Evolutionary conservation across 2,113 vertebrate genomes (phyloP).

Genomic region (Gila orcuttii): DNA sequence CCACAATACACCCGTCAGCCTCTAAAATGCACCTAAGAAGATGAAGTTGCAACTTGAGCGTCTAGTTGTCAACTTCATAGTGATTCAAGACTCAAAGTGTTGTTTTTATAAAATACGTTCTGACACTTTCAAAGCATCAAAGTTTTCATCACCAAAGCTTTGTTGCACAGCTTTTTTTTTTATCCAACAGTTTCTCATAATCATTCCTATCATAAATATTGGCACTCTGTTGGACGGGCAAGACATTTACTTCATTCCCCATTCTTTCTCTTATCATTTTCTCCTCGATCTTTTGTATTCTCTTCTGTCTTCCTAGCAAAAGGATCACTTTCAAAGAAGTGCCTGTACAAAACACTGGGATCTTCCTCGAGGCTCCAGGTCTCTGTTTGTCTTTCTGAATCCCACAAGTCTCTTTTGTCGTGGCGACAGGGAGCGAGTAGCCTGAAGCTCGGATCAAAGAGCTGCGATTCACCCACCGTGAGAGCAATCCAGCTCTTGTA

Average conservation of each 20-base stretch:
- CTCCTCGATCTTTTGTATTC: neutral
- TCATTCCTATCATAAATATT: slow-evolving; percentile 15
- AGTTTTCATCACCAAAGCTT: neutral
- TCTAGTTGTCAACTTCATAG: slow-evolving; percentile 7
- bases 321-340: neutral
- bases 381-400: slow-evolving; percentile 3
- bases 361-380: slow-evolving; percentile 10
- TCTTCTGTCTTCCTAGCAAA: neutral
- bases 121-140: neutral
- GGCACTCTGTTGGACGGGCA: neutral
- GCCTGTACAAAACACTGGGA: neutral
- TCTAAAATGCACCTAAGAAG: slow-evolving; percentile 10
- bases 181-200: slow-evolving; percentile 4
- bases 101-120: slow-evolving; percentile 1
- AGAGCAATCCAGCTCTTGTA: slow-evolving; percentile 17
- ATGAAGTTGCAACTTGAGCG: neutral
- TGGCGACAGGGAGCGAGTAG: neutral
- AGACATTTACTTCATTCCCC: neutral
- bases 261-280: neutral
- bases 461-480: neutral
- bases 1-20: neutral
- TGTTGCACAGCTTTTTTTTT: neutral
- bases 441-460: slow-evolving; percentile 31
- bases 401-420: neutral
- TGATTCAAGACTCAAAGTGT: slow-evolving; percentile 19